Evolutionary conservation across 2,113 vertebrate genomes (phyloP).

Genomic region (Hippocampus zosterae): DNA sequence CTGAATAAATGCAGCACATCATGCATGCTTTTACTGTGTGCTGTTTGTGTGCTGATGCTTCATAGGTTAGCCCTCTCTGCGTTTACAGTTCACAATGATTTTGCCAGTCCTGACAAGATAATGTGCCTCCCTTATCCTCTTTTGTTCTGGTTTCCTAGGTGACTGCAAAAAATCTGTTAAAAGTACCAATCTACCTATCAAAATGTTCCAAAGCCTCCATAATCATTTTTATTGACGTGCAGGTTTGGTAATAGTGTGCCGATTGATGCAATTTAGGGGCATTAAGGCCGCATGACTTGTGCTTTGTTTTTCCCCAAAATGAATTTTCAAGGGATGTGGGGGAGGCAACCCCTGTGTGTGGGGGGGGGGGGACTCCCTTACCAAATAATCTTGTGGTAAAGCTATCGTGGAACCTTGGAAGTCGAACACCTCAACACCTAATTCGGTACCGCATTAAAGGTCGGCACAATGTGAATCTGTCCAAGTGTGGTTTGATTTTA

Average conservation of each 20-base stretch:
- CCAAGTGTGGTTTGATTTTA: too few species aligned
- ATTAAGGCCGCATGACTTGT: constrained; percentile 40
- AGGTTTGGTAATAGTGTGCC: constrained; percentile 39
- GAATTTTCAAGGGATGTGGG: constrained; percentile 32
- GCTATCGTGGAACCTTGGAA: not conserved
- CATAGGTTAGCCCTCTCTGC: not conserved
- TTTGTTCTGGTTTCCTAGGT: constrained; percentile 51
- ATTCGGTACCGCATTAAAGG: not conserved
- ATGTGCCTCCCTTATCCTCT: constrained; percentile 26
- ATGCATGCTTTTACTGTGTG: not conserved
- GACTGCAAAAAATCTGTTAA: constrained; percentile 35
- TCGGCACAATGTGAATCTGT: too few species aligned
- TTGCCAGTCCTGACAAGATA: constrained; percentile 43
- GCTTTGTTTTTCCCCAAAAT: constrained; percentile 3
- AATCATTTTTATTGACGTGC: constrained; percentile 43
- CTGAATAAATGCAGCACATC: not conserved
- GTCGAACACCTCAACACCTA: not conserved
- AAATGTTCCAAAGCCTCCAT: constrained; percentile 21
- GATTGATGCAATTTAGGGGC: constrained; percentile 57
- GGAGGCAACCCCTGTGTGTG: not conserved
- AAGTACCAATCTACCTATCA: constrained; percentile 23
- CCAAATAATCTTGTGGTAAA: not conserved
- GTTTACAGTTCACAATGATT: constrained; percentile 6
- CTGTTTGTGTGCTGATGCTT: constrained; percentile 2
- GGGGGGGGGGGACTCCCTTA: not conserved